Conservation (phyloP, 2,797 vertebrate species). For the Lemur catta region DNA sequence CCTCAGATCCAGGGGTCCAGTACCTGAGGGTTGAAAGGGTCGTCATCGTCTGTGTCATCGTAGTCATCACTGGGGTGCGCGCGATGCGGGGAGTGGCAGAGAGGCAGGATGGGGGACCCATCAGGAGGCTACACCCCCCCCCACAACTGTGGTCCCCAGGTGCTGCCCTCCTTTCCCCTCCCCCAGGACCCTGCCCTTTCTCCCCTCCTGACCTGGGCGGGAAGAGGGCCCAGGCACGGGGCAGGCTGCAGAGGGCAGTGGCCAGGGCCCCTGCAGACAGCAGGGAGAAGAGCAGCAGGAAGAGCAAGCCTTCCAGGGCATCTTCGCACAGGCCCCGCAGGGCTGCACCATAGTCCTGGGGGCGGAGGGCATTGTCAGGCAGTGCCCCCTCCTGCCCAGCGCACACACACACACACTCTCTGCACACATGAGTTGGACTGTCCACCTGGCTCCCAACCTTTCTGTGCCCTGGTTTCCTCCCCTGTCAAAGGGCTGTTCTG, state of each 20-base stretch:
- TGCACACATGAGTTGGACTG: fast-evolving
- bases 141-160: not conserved
- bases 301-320: slow-evolving; percentile 91
- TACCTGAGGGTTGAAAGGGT: slow-evolving; percentile 86
- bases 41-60: slow-evolving; percentile 82
- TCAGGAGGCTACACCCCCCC: slow-evolving; percentile 43
- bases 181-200: not conserved
- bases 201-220: slow-evolving; percentile 86
- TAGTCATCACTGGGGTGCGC: slow-evolving; percentile 80
- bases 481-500: not conserved
- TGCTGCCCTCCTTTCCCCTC: not conserved
- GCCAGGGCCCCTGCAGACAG: slow-evolving; percentile 91
- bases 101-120: slow-evolving; percentile 51
- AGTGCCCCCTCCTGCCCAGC: no score
- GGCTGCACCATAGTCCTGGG: slow-evolving; percentile 92
- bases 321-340: slow-evolving; percentile 94
- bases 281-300: slow-evolving; percentile 91
- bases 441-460: not conserved
- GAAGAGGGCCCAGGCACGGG: slow-evolving; percentile 94
- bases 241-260: slow-evolving; percentile 92
- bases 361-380: not conserved
- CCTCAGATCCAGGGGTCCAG: not conserved
- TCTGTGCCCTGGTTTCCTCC: not conserved
- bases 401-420: fast-evolving
- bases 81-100: slow-evolving; percentile 30